A percentile compares a stretch with the other conserved stretches of the same genome.
phyloP scores from a whole-genome alignment of 2,797 vertebrate genomes.

The Anguilla megastoma region DNA sequence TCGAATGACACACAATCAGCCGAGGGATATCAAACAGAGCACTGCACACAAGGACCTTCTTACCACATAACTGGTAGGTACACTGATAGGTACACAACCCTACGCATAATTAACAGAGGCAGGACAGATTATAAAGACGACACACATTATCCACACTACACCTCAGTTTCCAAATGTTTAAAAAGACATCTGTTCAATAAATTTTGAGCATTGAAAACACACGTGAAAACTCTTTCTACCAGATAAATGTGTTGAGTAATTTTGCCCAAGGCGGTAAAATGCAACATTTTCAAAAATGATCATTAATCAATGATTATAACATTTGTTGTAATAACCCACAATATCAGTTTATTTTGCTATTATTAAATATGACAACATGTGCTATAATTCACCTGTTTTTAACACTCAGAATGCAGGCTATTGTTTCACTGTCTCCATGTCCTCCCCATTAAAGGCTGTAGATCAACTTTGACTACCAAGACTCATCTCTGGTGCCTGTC shows the following conservation, averaged over 20 bases:
- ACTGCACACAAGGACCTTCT: background rate
- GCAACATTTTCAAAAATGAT: background rate
- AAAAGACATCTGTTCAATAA: background rate
- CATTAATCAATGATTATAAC: background rate
- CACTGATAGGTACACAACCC: background rate
- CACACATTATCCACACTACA: background rate
- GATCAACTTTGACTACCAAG: background rate
- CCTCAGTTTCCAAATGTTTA: background rate
- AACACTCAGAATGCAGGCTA: background rate
- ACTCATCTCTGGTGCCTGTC: background rate
- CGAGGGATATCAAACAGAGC: background rate
- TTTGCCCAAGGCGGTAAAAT: background rate
- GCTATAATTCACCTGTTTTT: background rate
- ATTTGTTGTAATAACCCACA: background rate
- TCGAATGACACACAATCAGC: background rate
- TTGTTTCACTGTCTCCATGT: background rate
- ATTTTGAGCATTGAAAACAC: background rate
- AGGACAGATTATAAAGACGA: background rate
- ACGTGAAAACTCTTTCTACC: background rate
- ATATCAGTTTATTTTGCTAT: background rate
- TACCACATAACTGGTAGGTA: background rate
- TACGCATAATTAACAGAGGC: background rate
- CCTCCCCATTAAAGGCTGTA: background rate
- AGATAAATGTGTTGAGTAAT: background rate
- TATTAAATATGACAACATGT: background rate